Evolutionary conservation across 1,140 invertebrate genomes (phyloP), one percentile per base, ranked within the genome.

Genomic region (Physella acuta): DNA sequence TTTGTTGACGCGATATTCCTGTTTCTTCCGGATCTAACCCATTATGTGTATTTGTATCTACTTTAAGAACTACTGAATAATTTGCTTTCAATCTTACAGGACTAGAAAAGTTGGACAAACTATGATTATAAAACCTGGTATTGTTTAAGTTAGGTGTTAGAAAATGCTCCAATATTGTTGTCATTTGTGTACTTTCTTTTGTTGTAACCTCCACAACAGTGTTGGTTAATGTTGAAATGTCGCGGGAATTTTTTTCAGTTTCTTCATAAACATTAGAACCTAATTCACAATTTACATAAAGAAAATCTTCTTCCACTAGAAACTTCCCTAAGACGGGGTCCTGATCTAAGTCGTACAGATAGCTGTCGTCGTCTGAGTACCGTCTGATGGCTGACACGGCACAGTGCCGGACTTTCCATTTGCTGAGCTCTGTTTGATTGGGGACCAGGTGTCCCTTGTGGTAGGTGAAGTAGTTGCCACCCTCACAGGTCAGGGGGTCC

Each of bases 381-480:
- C 59, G 1, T 26, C 28, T 39, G 16, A 61, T 24, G 20, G 59
- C 59, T 28, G 5, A 39, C 24, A 61, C 36, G 36, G 36, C 33
- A 39, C 59, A 61, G 1, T 16, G 36, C 39, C 39, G 36, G 14
- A 39, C 17, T 26, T n/a, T 24, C n/a, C 31, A 34, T 34, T 24
- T 5, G 26, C 14, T 28, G 16, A 72, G 39, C n/a, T 73, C 68
- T 60, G 72, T 73, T 44, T 66, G 56, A 56, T 81, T 76, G 11
- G 76, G 56, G 31, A 70, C 26, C 28, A 77, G 31, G 61, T 70
- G 70, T 5, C 73, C 67, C 51, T 74, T 63, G 26, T 74, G 65
- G 4, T 78, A n/a, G 70, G 73, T 74, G 53, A 80, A 80, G 51
- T 80, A 49, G 30, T 69, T 70, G 36, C 64, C 59, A 31, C 70